These are phyloP conservation scores for Drosophila rufa DNA, from an alignment of 1,140 invertebrate genomes.

Conservation along the genomic window DNA sequence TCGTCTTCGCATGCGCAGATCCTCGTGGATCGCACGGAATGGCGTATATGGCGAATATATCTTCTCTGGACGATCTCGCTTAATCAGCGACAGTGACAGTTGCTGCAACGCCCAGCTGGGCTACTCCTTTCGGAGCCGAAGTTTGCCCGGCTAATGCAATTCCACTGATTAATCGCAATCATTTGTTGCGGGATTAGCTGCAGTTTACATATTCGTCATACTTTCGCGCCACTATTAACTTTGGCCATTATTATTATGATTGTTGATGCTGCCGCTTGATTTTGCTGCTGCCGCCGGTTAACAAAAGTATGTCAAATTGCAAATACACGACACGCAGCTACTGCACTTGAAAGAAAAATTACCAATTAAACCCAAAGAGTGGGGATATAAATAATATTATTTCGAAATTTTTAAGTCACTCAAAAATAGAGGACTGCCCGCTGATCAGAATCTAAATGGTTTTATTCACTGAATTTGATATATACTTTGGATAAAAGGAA, in stretches of 20 bases:
- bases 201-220: conserved; percentile 81
- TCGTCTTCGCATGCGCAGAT: conserved; percentile 1
- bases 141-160: conserved; percentile 70
- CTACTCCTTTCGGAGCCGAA: conserved; percentile 14
- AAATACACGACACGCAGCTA: conserved; percentile 69
- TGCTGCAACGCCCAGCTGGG: conserved; percentile 62
- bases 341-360: conserved; percentile 16
- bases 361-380: neutral
- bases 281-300: conserved; percentile 32
- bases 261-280: conserved; percentile 53
- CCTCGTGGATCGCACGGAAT: conserved; percentile 5
- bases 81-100: conserved; percentile 80
- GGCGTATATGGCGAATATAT: neutral
- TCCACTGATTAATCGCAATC: conserved; percentile 81
- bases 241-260: conserved; percentile 81
- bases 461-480: neutral
- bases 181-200: conserved; percentile 81
- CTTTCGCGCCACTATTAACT: conserved; percentile 79
- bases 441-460: neutral
- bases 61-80: conserved; percentile 47
- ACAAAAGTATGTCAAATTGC: conserved; percentile 83
- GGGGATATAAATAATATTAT: neutral
- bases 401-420: neutral
- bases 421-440: neutral
- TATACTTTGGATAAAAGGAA: too few relatives aligned